Percentiles rank a stretch among this genome's conserved stretches.
phyloP scores from a whole-genome alignment of 2,113 vertebrate species.

The Peucedramus taeniatus region DNA sequence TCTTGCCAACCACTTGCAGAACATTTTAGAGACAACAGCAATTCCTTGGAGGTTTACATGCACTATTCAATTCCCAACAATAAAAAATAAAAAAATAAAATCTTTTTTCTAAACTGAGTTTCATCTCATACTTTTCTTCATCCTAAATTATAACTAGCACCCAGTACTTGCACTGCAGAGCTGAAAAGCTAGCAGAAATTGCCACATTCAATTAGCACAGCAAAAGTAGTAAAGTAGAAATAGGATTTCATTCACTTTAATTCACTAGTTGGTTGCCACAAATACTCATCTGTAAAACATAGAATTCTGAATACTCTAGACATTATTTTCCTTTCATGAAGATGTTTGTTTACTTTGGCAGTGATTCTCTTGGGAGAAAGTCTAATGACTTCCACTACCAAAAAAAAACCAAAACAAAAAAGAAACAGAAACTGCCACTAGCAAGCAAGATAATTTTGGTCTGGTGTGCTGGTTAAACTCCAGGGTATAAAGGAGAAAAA shows the following conservation, averaged over 20 bases:
- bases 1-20: conserved; percentile 53
- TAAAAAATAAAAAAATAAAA: not conserved
- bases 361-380: conserved; percentile 45
- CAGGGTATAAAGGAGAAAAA: not conserved
- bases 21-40: conserved; percentile 42
- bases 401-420: conserved; percentile 10
- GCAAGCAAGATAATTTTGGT: conserved; percentile 48
- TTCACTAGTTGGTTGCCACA: conserved; percentile 38
- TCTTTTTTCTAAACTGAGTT: not conserved
- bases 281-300: conserved; percentile 11
- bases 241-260: conserved; percentile 36
- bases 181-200: conserved; percentile 9
- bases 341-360: conserved; percentile 64
- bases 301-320: conserved; percentile 43
- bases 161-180: not conserved
- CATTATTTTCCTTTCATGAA: conserved; percentile 53
- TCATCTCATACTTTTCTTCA: conserved; percentile 17
- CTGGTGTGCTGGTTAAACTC: conserved; percentile 34
- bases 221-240: conserved; percentile 15
- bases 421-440: conserved; percentile 46
- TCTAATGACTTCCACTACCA: conserved; percentile 51
- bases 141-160: conserved; percentile 16
- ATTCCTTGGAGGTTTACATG: not conserved
- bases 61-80: conserved; percentile 8
- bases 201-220: conserved; percentile 13